Base-by-base conservation (phyloP, 2,888 invertebrate species). In the Drosophila yooni region DNA sequence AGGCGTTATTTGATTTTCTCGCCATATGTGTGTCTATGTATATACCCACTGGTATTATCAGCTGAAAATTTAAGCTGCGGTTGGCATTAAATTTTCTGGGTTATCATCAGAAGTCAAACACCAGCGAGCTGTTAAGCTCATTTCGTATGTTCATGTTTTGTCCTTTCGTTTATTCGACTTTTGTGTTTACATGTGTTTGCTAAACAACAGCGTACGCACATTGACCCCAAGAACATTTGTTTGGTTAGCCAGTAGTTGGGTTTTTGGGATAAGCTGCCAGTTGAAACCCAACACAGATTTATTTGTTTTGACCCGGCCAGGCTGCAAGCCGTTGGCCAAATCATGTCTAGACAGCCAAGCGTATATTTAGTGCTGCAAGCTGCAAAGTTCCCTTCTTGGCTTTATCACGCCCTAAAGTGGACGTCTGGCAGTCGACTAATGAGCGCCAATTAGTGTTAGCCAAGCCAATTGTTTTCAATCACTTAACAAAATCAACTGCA, bases 211-310 rank as follows among this genome's bases (percentile, higher is more conserved):
- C 70, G 40, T 36, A 54, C 54, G 56, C 74, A 65, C 51, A 69
- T 34, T 79, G 77, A 87, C 82, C 88, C 69, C 69, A 52, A 83
- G 66, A 33, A 82, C 87, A 88, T 86, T 83, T 88, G 75, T 87
- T 85, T 88, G 88, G 79, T 84, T 74, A 70, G 69, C 74, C 79
- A 59, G 54, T 31, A 57, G 43, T 21, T 40, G 25, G 62, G n/a
- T 40, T 31, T 57, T 10, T n/a, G 27, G 51, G 53, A 50, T 70
- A 75, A 78, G 63, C 74, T 43, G 59, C 25, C 50, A 62, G 69
- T 34, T 54, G 83, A 78, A 87, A 79, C 70, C 73, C 85, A 75
- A 79, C 75, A 66, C 84, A 83, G 80, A 89, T 89, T 85, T 85
- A 88, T 83, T 81, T 82, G 73, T 56, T 43, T 25, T 61, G 60